Evolutionary conservation across 2,113 vertebrate species (phyloP), one percentile per base, ranked within the genome.

Genomic region (Odobenus rosmarus): DNA sequence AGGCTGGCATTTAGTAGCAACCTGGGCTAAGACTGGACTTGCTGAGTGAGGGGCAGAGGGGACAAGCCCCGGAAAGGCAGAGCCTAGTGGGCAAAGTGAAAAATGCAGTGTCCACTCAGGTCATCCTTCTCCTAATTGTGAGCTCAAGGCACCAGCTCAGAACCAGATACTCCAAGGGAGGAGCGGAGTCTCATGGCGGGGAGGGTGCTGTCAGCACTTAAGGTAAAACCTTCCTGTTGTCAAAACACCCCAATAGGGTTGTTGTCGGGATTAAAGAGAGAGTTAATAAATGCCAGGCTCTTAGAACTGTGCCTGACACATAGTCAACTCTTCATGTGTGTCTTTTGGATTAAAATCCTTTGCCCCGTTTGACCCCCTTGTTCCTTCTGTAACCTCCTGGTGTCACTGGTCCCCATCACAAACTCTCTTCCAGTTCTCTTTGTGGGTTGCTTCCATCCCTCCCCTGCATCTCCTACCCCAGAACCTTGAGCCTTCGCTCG

Each of bases 241-340:
- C 31, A 57, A 57, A 91, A 51, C 82, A 91, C n/a, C 42, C 64
- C 85, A n/a, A 51, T 57, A 46, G 71, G 10, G 26, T 31, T 55
- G 15, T 76, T 93, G 42, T 90, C 42, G 80, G 82, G 72, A 46
- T 77, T 77, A 80, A 88, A 95, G 46, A 87, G 67, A 69, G 49
- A 81, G 83, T 86, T 93, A 71, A n/a, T 51, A 14, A n/a, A 82
- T 51, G 31, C 28, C 49, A 85, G 24, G 61, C 59, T 86, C 69
- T 81, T 81, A 95, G 77, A 86, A 59, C 10, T 69, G 26, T 77
- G 26, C n/a, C 26, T 55, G 33, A 42, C n/a, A 33, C 46, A 4
- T 13, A 62, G 79, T 23, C 62, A 81, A 1, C n/a, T 51, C 61
- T 74, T 51, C 59, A 21, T 11, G 15, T 83, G 79, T 83, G 49